phyloP scores from a whole-genome alignment of 2,797 vertebrate species.

The Liasis olivaceus region DNA sequence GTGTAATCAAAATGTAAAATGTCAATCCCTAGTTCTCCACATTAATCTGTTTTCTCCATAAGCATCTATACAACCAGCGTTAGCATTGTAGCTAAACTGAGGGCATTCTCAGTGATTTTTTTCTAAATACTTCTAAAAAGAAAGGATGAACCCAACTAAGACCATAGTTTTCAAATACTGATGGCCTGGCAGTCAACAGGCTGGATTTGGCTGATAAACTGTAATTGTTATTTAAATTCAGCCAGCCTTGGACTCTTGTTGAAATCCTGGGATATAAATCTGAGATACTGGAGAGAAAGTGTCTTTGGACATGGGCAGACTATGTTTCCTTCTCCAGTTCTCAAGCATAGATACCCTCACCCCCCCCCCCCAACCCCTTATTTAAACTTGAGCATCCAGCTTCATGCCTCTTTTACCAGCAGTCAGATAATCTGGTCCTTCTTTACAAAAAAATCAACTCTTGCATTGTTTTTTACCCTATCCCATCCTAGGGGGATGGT shows the following conservation, averaged over 20 bases:
- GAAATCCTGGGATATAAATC: background rate
- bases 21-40: background rate
- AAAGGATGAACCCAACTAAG: background rate
- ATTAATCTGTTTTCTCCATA: background rate
- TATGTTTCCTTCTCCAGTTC: background rate
- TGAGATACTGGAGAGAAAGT: background rate
- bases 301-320: background rate
- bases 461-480: background rate
- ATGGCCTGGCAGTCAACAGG: background rate
- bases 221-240: background rate
- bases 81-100: background rate
- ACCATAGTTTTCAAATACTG: background rate
- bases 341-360: background rate
- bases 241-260: background rate
- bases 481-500: background rate
- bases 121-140: background rate
- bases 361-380: background rate
- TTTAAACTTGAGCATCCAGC: background rate
- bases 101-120: background rate
- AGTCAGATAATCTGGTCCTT: background rate
- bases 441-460: background rate
- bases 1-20: background rate
- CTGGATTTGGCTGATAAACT: background rate
- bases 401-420: background rate
- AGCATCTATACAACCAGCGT: background rate